Conservation (phyloP, 2,888 invertebrate species). For the Watsonalla cultraria region DNA sequence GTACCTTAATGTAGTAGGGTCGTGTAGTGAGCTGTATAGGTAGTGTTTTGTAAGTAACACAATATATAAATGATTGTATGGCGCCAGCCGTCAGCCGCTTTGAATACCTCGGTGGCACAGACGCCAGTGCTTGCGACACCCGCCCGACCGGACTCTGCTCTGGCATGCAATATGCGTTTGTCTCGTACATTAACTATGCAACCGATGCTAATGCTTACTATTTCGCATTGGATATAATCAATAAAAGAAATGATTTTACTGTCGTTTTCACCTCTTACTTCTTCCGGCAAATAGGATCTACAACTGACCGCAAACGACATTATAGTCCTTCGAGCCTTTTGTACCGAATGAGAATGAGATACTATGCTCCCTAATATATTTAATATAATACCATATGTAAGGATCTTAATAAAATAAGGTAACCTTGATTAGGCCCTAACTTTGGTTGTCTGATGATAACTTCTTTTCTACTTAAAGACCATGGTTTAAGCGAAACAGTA, state of each 20-base stretch:
- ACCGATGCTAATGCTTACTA: background rate
- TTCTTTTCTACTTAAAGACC: conserved; percentile 20
- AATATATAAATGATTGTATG: conserved; percentile 31
- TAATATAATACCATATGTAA: too few species aligned
- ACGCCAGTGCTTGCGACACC: conserved; percentile 65
- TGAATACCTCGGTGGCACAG: conserved; percentile 52
- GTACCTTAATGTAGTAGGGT: background rate
- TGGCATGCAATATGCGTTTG: conserved; percentile 49
- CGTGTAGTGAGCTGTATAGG: background rate
- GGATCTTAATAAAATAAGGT: too few species aligned
- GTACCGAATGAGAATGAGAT: too few species aligned
- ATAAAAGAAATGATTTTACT: too few species aligned
- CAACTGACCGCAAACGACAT: too few species aligned
- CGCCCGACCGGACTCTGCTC: conserved; percentile 44
- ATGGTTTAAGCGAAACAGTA: conserved; percentile 23
- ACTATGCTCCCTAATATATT: too few species aligned
- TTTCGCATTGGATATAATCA: too few species aligned
- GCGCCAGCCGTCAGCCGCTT: conserved; percentile 51
- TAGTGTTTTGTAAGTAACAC: conserved; percentile 16
- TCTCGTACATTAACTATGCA: conserved; percentile 14
- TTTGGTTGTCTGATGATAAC: background rate
- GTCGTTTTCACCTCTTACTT: too few species aligned
- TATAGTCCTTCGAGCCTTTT: too few species aligned
- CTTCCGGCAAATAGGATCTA: too few species aligned
- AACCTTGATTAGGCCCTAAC: too few species aligned